phyloP scores from a whole-genome alignment of 30 jellyfish, hydroid and myxozoan genomes.

The Turritopsis dohrnii region DNA sequence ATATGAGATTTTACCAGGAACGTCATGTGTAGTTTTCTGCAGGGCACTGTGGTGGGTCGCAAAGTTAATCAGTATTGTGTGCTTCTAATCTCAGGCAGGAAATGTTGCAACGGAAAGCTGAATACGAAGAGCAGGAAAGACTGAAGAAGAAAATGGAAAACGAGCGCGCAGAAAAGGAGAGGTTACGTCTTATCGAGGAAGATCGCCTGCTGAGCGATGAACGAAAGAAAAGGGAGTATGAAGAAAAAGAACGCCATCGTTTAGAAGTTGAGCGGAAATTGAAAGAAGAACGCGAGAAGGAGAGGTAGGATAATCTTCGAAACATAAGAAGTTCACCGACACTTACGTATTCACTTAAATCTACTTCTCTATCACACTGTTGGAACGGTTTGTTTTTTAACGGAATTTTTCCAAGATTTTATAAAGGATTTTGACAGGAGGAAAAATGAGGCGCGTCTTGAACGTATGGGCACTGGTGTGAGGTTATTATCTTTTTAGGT shows the following conservation, averaged over 20 bases:
- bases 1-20: too few relatives aligned
- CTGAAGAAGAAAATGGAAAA: constrained; percentile 55
- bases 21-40: too few relatives aligned
- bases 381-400: too few relatives aligned
- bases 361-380: too few relatives aligned
- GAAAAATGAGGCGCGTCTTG: too few relatives aligned
- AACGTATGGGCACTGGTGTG: neutral
- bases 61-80: neutral
- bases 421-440: too few relatives aligned
- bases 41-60: too few relatives aligned
- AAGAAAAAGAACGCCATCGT: constrained; percentile 41
- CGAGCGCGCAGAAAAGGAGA: constrained; percentile 56
- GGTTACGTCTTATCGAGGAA: constrained; percentile 48
- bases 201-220: constrained; percentile 62
- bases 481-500: neutral
- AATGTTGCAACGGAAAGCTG: constrained; percentile 52
- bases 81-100: constrained; percentile 33
- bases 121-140: constrained; percentile 78
- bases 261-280: constrained; percentile 30
- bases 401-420: too few relatives aligned
- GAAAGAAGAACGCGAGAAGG: constrained; percentile 46
- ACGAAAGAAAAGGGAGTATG: constrained; percentile 70
- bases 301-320: too few relatives aligned
- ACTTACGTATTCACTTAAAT: too few relatives aligned
- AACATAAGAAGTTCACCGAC: too few relatives aligned